Conservation (phyloP, 2,113 vertebrate species). For the Otus sunia region DNA sequence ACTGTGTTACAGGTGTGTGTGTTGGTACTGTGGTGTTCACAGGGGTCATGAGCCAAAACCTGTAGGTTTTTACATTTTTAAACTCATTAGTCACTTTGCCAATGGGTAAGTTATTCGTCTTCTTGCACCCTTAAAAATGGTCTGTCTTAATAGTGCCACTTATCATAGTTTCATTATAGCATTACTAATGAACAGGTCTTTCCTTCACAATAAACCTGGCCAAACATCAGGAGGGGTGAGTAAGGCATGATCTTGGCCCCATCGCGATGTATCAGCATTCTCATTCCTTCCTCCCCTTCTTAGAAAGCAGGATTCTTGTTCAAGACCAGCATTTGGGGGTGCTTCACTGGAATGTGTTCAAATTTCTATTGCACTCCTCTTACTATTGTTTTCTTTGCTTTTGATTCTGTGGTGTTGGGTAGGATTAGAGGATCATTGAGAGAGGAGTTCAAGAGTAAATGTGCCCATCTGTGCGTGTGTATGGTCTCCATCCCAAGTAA, state of each 20-base stretch:
- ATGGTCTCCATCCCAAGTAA: background rate
- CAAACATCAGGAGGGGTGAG: background rate
- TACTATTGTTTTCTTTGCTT: background rate
- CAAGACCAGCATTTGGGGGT: background rate
- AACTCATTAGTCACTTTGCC: background rate
- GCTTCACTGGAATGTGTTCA: background rate
- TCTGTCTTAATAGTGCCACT: background rate
- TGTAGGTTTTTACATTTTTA: background rate
- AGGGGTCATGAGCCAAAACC: background rate
- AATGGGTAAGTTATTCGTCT: background rate
- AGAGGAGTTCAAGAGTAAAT: background rate
- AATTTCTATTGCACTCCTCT: background rate
- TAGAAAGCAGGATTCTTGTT: background rate
- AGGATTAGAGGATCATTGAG: background rate
- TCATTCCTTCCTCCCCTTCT: background rate
- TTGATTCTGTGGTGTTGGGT: background rate
- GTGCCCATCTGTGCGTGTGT: background rate
- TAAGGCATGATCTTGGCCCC: background rate
- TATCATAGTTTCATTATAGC: background rate
- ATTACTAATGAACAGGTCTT: background rate
- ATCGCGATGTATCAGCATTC: accelerated
- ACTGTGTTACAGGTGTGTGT: background rate
- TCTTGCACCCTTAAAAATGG: background rate
- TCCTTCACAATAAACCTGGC: background rate
- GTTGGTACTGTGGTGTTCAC: accelerated